Evolutionary conservation across 2,113 vertebrate species (phyloP).

Genomic region (Mobula hypostoma): DNA sequence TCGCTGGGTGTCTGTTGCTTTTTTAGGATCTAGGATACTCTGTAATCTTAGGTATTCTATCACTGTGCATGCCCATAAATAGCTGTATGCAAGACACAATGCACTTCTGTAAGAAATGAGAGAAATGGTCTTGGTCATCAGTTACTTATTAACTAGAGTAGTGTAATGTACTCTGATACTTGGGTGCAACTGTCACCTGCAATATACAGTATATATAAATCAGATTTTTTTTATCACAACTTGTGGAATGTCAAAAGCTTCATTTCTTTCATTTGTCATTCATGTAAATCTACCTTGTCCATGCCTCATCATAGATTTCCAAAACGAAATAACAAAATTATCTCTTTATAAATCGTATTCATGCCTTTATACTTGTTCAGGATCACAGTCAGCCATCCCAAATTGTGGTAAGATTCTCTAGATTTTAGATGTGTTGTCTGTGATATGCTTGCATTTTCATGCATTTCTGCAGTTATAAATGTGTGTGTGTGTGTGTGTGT

Average conservation of each 20-base stretch:
- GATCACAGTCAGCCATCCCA: slow-evolving; percentile 96
- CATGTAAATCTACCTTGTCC: slow-evolving; percentile 81
- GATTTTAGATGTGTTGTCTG: slow-evolving; percentile 60
- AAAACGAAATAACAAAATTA: slow-evolving; percentile 44
- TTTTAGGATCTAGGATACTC: neutral
- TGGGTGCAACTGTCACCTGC: slow-evolving; percentile 42
- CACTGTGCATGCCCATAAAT: neutral
- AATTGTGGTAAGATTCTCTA: slow-evolving; percentile 87
- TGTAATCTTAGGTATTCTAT: neutral
- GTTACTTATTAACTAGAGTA: neutral
- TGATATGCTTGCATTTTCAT: slow-evolving; percentile 57
- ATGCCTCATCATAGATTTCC: slow-evolving; percentile 69
- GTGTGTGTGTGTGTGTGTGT: neutral
- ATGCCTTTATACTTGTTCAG: slow-evolving; percentile 83
- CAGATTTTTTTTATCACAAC: slow-evolving; percentile 53
- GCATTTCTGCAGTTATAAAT: slow-evolving; percentile 35
- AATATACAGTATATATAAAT: slow-evolving; percentile 48
- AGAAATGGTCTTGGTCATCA: neutral
- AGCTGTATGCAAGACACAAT: neutral
- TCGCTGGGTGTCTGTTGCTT: neutral
- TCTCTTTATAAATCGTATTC: slow-evolving; percentile 54
- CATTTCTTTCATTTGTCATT: slow-evolving; percentile 70
- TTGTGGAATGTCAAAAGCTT: slow-evolving; percentile 64
- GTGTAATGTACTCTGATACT: neutral
- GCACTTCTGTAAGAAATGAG: neutral